Percentiles rank a stretch among this genome's conserved stretches.
Conservation (phyloP, 2,888 invertebrate genomes). For the Brachylomia viminalis region DNA sequence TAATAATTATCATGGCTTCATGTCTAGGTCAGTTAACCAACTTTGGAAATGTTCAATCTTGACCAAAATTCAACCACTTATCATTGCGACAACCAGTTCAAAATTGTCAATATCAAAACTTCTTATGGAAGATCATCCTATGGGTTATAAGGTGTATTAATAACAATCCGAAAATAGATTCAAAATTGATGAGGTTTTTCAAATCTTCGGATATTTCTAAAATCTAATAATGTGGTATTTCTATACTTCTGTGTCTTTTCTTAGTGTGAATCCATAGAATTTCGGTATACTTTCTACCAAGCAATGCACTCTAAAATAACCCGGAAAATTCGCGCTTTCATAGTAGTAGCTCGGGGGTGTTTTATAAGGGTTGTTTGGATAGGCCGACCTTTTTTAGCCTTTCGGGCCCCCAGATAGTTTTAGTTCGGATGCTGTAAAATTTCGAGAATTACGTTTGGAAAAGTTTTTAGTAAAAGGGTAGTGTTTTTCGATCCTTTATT, state of each 20-base stretch:
- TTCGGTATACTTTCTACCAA: neutral
- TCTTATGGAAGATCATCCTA: too few species aligned
- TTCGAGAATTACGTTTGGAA: conserved; percentile 80
- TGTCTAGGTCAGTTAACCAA: neutral
- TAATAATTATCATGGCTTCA: neutral
- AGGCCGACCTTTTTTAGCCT: conserved; percentile 89
- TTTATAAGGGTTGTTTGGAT: conserved; percentile 91
- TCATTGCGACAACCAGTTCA: neutral
- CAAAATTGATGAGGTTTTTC: neutral
- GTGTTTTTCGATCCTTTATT: conserved; percentile 74
- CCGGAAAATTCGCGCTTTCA: conserved; percentile 43
- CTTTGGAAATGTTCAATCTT: neutral
- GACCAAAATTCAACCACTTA: neutral
- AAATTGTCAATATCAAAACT: neutral
- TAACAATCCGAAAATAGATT: neutral
- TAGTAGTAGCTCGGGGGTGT: conserved; percentile 73
- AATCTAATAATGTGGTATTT: neutral
- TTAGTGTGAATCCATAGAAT: neutral
- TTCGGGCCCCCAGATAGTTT: conserved; percentile 83
- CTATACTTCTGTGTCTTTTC: neutral
- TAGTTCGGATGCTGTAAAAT: conserved; percentile 82
- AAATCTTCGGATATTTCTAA: neutral
- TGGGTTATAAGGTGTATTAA: too few species aligned
- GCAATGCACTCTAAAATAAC: conserved; percentile 60
- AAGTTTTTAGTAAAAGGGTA: conserved; percentile 74